Percentiles rank a stretch among this genome's conserved stretches.
These are phyloP conservation scores for Megamerina dolium DNA, from an alignment of 2,888 invertebrate genomes.

Conservation along the genomic window DNA sequence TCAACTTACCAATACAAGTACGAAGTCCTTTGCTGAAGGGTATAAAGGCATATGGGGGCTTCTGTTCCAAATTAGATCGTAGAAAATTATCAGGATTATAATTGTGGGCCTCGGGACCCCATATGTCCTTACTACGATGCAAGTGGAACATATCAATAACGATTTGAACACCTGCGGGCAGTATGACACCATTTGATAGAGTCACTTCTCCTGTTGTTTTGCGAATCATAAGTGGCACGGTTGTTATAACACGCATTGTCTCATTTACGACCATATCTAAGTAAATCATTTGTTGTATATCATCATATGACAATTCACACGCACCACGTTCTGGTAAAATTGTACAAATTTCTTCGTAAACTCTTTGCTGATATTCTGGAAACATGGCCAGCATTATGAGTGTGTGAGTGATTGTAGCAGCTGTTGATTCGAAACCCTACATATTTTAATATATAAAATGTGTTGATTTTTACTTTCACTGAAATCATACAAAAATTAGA, in stretches of 20 bases:
- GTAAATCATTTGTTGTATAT: too few species aligned
- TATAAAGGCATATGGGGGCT: constrained; percentile 43
- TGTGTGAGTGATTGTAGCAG: constrained; percentile 38
- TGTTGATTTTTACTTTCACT: too few species aligned
- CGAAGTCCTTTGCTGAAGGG: constrained; percentile 46
- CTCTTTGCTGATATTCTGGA: too few species aligned
- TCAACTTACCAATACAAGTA: constrained; percentile 41
- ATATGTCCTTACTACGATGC: constrained; percentile 40
- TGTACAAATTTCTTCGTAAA: constrained; percentile 35
- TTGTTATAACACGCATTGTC: constrained; percentile 40
- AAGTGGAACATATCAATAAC: constrained; percentile 40
- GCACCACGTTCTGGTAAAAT: constrained; percentile 31
- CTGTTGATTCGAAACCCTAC: constrained; percentile 44
- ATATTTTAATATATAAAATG: too few species aligned
- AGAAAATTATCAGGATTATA: constrained; percentile 47
- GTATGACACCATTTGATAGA: constrained; percentile 34
- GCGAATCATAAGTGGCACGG: constrained; percentile 39
- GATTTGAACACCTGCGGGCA: constrained; percentile 41
- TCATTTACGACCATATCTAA: too few species aligned
- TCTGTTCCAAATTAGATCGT: constrained; percentile 35
- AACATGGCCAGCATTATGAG: too few species aligned
- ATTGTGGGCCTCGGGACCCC: constrained; percentile 40
- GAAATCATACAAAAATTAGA: neutral
- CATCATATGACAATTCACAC: too few species aligned
- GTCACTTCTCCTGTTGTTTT: constrained; percentile 30